These are phyloP conservation scores for Acanthornis magna DNA, from an alignment of 2,797 vertebrate genomes.

Conservation along the genomic window DNA sequence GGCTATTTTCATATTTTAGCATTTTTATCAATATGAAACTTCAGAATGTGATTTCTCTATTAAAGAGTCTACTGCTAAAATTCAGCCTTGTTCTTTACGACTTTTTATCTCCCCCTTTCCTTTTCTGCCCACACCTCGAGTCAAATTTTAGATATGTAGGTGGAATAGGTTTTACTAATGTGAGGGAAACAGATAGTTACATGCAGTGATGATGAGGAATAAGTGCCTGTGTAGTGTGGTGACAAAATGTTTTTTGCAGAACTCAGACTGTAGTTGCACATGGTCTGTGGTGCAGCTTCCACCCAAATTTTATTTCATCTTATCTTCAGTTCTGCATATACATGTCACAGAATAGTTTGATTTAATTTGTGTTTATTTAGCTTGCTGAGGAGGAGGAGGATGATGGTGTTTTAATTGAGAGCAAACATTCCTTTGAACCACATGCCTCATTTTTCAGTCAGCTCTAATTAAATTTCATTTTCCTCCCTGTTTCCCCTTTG, in stretches of 20 bases:
- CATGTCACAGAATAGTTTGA: not conserved
- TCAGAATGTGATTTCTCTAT: not conserved
- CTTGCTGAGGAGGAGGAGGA: not conserved
- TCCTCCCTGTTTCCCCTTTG: not conserved
- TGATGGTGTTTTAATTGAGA: not conserved
- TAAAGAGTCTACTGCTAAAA: not conserved
- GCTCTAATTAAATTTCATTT: constrained; percentile 20
- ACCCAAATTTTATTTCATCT: not conserved
- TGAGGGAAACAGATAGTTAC: not conserved
- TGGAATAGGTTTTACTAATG: not conserved
- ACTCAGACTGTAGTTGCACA: not conserved
- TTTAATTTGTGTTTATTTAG: constrained; percentile 12
- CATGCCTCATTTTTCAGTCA: not conserved
- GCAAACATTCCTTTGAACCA: constrained; percentile 5
- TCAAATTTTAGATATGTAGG: not conserved
- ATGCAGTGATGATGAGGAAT: not conserved
- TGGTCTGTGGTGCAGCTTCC: not conserved
- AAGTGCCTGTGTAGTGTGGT: not conserved
- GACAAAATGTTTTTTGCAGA: not conserved
- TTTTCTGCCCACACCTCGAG: constrained; percentile 16
- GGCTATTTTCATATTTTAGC: not conserved
- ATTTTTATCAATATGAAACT: not conserved
- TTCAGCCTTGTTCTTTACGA: not conserved
- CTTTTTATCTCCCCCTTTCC: not conserved
- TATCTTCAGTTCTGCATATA: not conserved